Percentiles rank a stretch among this genome's conserved stretches.
Conservation (phyloP, 1,140 invertebrate species). For the Drosophila orena region DNA sequence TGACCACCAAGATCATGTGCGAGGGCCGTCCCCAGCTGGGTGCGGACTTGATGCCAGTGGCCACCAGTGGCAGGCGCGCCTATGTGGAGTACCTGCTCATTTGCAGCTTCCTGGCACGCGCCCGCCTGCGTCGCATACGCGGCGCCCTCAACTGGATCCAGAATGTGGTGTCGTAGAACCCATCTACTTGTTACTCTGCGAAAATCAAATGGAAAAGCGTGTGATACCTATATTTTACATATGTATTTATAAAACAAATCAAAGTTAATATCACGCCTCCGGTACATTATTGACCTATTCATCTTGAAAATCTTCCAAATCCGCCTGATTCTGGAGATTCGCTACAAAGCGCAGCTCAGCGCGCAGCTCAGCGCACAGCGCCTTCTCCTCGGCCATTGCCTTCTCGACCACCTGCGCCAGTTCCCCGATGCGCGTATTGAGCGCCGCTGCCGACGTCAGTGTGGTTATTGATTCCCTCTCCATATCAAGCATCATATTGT, state of each 20-base stretch:
- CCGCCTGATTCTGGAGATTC: not conserved
- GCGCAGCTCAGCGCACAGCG: not conserved
- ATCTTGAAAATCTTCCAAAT: too few relatives aligned
- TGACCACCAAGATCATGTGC: conserved; percentile 91
- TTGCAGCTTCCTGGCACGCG: conserved; percentile 89
- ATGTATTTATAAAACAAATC: conserved; percentile 67
- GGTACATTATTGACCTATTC: not conserved
- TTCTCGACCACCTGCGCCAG: not conserved
- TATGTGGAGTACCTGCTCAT: conserved; percentile 91
- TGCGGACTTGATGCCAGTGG: conserved; percentile 14
- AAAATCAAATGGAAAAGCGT: conserved; percentile 66
- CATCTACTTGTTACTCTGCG: conserved; percentile 45
- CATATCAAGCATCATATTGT: not conserved
- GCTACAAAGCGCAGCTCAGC: not conserved
- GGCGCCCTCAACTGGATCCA: conserved; percentile 89
- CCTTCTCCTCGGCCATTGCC: not conserved
- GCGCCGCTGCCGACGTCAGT: not conserved
- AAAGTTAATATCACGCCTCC: conserved; percentile 54
- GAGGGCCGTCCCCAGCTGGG: conserved; percentile 85
- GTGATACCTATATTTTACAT: conserved; percentile 76
- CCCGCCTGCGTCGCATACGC: conserved; percentile 87
- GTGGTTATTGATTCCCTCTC: too few relatives aligned
- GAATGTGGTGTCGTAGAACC: conserved; percentile 47
- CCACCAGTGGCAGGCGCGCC: conserved; percentile 86
- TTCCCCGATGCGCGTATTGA: not conserved